Evolutionary conservation across 2,113 vertebrate species (phyloP).

Genomic region (Callithrix jacchus): DNA sequence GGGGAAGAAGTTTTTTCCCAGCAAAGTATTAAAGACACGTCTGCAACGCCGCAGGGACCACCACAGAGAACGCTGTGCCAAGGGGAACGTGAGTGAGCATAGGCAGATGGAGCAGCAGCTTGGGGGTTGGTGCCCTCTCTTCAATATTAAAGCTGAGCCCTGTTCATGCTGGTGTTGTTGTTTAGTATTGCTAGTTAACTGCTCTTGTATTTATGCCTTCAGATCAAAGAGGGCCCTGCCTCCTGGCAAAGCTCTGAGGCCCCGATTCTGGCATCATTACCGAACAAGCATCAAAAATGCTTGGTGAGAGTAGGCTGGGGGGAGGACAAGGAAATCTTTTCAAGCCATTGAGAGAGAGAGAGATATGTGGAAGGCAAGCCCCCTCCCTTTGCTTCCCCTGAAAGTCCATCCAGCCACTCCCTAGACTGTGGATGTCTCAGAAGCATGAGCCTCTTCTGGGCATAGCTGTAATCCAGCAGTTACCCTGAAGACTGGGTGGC

Average conservation of each 20-base stretch:
- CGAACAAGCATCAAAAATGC: background rate
- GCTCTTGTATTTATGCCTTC: conserved; percentile 33
- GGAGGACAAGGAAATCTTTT: background rate
- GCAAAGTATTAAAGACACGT: background rate
- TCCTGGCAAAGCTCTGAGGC: background rate
- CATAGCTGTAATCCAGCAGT: background rate
- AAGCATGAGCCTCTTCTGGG: background rate
- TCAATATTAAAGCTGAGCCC: conserved; percentile 30
- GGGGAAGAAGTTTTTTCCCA: background rate
- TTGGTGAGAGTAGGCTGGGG: background rate
- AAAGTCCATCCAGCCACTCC: background rate
- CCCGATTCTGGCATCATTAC: background rate
- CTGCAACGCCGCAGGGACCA: background rate
- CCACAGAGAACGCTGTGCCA: background rate
- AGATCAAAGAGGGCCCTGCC: background rate
- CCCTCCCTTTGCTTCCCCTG: background rate
- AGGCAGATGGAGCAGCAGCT: conserved; percentile 53
- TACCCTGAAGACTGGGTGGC: background rate
- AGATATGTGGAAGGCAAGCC: background rate
- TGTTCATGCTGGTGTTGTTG: background rate
- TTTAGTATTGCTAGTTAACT: conserved; percentile 44
- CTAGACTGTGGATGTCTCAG: background rate
- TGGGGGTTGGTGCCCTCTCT: conserved; percentile 8
- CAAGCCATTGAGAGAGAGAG: background rate
- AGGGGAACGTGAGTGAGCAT: background rate